Evolutionary conservation across 2,797 vertebrate species (phyloP), one percentile per base, ranked within the genome.

Genomic region (Enteromius viviparus): DNA sequence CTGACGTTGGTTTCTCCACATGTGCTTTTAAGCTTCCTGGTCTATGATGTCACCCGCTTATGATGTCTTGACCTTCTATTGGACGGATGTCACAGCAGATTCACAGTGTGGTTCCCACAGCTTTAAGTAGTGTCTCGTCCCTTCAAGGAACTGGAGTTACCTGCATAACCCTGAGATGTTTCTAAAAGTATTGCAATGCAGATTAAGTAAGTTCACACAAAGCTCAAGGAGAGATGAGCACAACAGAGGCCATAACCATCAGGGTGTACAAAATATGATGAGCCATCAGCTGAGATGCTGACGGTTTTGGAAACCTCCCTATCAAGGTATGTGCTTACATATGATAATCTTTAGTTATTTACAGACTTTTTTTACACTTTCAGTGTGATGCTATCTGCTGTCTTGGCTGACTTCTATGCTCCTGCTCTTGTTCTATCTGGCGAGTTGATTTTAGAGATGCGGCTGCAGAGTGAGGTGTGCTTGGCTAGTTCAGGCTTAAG

Each of bases 351-450:
- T 58, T 45, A 9, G 40, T 60, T 75, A 75, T 74, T 53, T 82
- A 4, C 58, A 26, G 55, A 23, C 55, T 26, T 76, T 34, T 34
- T 45, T 76, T 83, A n/a, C 68, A 81, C 78, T 76, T 72, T 76
- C 83, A 69, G 68, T 83, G 78, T 58, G 32, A 32, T 34, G 62
- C 62, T 79, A 79, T 81, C 53, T 76, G 62, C 53, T 51, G n/a
- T 82, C 70, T 87, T 90, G 89, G 89, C 88, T 89, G 89, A 90
- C 88, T 86, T 90, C 78, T 88, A 80, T 72, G 58, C 74, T 80
- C 76, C 76, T 87, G 86, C 78, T 85, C 78, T 85, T 81, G 62
- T 85, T 78, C 82, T 77, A 80, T 83, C 72, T 87, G 69, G 58
- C 69, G 80, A 58, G 14, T 40, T 80, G 71, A 62, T 40, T 66